A percentile compares a stretch with the other conserved stretches of the same genome.
Evolutionary conservation across 1,140 invertebrate genomes (phyloP).

Genomic region (Brachionus plicatilis): DNA sequence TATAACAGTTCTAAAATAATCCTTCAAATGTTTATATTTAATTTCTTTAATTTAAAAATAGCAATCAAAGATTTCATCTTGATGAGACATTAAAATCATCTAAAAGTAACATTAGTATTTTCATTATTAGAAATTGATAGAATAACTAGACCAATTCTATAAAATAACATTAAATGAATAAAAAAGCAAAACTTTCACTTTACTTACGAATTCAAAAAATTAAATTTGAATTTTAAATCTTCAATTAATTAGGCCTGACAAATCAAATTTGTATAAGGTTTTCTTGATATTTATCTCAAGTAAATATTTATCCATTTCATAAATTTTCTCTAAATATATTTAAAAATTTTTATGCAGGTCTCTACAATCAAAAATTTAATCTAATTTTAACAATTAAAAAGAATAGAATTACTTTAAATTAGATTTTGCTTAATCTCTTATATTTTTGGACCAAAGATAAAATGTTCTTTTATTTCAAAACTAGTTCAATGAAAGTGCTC

Average conservation of each 20-base stretch:
- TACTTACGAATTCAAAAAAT: not conserved
- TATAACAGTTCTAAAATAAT: not conserved
- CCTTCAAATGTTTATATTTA: not conserved
- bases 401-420: conserved; percentile 14
- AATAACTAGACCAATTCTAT: not conserved
- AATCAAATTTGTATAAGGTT: conserved; percentile 27
- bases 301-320: conserved; percentile 17
- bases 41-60: not conserved
- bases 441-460: not conserved
- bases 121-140: not conserved
- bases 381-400: not conserved
- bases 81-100: not conserved
- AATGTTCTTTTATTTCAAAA: not conserved
- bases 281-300: conserved; percentile 32
- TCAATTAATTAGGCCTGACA: conserved; percentile 27
- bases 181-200: not conserved
- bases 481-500: not conserved
- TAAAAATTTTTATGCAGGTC: not conserved
- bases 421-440: not conserved
- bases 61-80: not conserved
- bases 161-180: not conserved
- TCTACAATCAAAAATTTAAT: not conserved
- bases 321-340: not conserved
- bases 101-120: not conserved
- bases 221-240: conserved; percentile 17